Base-by-base conservation (phyloP, 2,888 invertebrate genomes). In the Allolobophora icterica region DNA sequence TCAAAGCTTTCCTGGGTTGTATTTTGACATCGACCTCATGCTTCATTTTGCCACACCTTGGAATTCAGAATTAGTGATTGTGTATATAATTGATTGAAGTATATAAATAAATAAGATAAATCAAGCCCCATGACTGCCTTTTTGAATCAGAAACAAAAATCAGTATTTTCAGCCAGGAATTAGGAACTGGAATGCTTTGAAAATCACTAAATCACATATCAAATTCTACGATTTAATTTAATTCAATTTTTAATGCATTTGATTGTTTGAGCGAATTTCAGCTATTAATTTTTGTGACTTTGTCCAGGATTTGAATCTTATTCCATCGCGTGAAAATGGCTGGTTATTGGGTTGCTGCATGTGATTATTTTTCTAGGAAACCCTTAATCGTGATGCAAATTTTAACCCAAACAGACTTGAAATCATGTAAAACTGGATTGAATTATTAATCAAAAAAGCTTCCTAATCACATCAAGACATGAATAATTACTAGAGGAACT, bases 401-500 rank as follows among this genome's bases (percentile, higher is more conserved):
- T n/a, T n/a, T 71, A 71, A 71, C 11, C 71, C 13, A n/a, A 71
- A 71, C 71, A 8, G 13, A n/a, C 24, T 52, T 52, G 52, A 52
- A 52, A 21, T 52, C 52, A 52, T n/a, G 0, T n/a, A 8, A 30
- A 8, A 30, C 8, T 71, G 71, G 71, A 71, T 71, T 71, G 52
- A n/a, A 71, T 71, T n/a, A 71, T 71, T 71, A n/a, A 11, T 71
- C 71, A 30, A n/a, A 71, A 6, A 1, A 30, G n/a, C n/a, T 71
- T 71, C 71, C 71, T 71, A n/a, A 71, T 71, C 71, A n/a, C 71
- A 71, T 8, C 30, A 71, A 71, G 11, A 30, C 30, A n/a, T 71
- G 71, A 71, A 71, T 71, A 71, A 71, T 71, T 71, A 71, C 71
- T 30, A n/a, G n/a, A 71, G n/a, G 52, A 71, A n/a, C n/a, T 71